Percentiles rank a stretch among this genome's conserved stretches.
These are phyloP conservation scores for Cheilosia pagana DNA, from an alignment of 2,888 invertebrate genomes.

Conservation along the genomic window DNA sequence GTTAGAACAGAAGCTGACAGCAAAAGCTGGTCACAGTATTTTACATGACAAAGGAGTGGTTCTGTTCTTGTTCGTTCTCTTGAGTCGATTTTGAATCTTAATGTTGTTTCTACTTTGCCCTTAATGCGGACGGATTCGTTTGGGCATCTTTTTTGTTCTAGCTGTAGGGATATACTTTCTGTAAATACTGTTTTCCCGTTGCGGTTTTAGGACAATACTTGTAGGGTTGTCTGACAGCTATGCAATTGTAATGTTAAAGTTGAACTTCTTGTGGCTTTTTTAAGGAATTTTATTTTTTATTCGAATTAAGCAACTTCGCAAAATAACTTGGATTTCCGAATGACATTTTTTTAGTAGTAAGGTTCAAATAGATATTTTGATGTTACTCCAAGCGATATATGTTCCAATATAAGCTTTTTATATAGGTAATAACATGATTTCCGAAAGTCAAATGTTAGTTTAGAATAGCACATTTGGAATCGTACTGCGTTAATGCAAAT, in stretches of 20 bases:
- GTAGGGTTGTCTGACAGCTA: constrained; percentile 10
- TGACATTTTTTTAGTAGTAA: too few species aligned
- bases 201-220: background rate
- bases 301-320: too few species aligned
- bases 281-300: background rate
- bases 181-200: background rate
- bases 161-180: constrained; percentile 17
- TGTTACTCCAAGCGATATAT: too few species aligned
- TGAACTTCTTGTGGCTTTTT: constrained; percentile 26
- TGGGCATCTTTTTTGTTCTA: background rate
- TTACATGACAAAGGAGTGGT: constrained; percentile 65
- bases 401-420: too few species aligned
- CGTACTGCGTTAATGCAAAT: too few species aligned
- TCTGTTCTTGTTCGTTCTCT: constrained; percentile 43
- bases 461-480: too few species aligned
- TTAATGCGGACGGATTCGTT: constrained; percentile 19
- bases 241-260: constrained; percentile 20
- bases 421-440: too few species aligned
- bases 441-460: too few species aligned
- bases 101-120: constrained; percentile 38
- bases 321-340: too few species aligned
- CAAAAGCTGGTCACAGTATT: constrained; percentile 60
- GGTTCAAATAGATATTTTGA: too few species aligned
- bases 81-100: constrained; percentile 63
- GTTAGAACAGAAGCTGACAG: constrained; percentile 64